Percentiles rank a stretch among this genome's conserved stretches.
These are phyloP conservation scores for Osmoderma eremita DNA, from an alignment of 2,888 invertebrate species.

Conservation along the genomic window DNA sequence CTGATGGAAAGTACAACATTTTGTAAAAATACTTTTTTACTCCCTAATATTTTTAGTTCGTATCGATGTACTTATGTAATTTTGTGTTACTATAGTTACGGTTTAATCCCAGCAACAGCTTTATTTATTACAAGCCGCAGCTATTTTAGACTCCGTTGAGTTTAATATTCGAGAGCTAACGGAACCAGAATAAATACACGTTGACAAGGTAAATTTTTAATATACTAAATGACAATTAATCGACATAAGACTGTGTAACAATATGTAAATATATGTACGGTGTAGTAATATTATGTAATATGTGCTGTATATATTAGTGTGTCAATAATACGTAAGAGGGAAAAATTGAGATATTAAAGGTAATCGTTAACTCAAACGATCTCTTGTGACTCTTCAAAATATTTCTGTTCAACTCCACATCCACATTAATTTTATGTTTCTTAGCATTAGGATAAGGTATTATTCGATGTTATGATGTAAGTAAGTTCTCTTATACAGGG, in stretches of 20 bases:
- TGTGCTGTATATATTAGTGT: slow-evolving; percentile 15
- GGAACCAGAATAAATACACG: not conserved
- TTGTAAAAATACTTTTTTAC: slow-evolving; percentile 23
- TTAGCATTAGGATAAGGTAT: too few species aligned
- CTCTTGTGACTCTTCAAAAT: too few species aligned
- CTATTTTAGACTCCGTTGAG: slow-evolving; percentile 23
- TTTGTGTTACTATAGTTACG: slow-evolving; percentile 11
- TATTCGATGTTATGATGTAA: too few species aligned
- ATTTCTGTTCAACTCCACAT: too few species aligned
- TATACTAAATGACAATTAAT: slow-evolving; percentile 12
- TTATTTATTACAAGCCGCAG: slow-evolving; percentile 33
- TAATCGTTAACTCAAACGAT: not conserved
- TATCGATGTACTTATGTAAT: slow-evolving; percentile 19
- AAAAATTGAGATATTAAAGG: not conserved
- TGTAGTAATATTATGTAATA: slow-evolving; percentile 16
- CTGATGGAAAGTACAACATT: slow-evolving; percentile 32
- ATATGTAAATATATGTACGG: slow-evolving; percentile 28
- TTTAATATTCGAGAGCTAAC: not conserved
- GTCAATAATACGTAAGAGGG: not conserved
- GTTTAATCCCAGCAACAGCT: slow-evolving; percentile 12
- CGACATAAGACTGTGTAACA: slow-evolving; percentile 26
- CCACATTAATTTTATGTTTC: too few species aligned
- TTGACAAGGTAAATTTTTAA: slow-evolving; percentile 15
- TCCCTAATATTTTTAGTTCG: not conserved
- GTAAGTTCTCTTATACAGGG: too few species aligned